These are phyloP conservation scores for Pagrus major DNA, from an alignment of 2,113 vertebrate species.

Conservation along the genomic window DNA sequence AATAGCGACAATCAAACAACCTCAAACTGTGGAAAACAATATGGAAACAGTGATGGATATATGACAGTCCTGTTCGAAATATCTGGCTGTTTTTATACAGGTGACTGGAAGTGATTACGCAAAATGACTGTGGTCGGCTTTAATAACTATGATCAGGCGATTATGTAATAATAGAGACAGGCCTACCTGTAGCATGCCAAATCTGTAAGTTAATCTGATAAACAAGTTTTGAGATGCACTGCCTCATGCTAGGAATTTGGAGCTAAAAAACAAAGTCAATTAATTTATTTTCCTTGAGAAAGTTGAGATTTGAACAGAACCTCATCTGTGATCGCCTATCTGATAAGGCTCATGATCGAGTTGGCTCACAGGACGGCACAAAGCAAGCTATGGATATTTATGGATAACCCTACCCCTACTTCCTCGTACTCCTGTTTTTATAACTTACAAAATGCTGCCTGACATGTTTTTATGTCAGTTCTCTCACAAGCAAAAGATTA, in stretches of 20 bases:
- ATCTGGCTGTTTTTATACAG: too few species aligned
- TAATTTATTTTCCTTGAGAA: slow-evolving; percentile 28
- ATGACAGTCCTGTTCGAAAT: too few species aligned
- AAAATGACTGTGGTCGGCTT: too few species aligned
- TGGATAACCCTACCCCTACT: too few species aligned
- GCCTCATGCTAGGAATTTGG: background rate
- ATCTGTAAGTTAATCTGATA: slow-evolving; percentile 31
- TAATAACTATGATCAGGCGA: too few species aligned
- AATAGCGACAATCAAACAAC: too few species aligned
- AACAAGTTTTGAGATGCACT: slow-evolving; percentile 6
- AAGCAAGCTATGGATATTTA: too few species aligned
- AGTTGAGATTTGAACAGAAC: slow-evolving; percentile 17
- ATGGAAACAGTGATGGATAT: too few species aligned
- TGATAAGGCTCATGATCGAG: background rate
- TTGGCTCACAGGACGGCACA: background rate
- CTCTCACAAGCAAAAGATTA: background rate
- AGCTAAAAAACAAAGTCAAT: slow-evolving; percentile 27
- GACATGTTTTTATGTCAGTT: slow-evolving; percentile 4
- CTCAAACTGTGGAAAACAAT: too few species aligned
- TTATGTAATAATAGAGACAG: too few species aligned
- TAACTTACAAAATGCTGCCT: background rate
- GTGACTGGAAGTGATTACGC: too few species aligned
- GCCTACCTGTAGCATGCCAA: slow-evolving; percentile 11
- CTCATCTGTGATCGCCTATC: background rate
- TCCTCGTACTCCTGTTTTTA: slow-evolving; percentile 2